Evolutionary conservation across 2,888 invertebrate species (phyloP).

Genomic region (Drosophila flavopinicola): DNA sequence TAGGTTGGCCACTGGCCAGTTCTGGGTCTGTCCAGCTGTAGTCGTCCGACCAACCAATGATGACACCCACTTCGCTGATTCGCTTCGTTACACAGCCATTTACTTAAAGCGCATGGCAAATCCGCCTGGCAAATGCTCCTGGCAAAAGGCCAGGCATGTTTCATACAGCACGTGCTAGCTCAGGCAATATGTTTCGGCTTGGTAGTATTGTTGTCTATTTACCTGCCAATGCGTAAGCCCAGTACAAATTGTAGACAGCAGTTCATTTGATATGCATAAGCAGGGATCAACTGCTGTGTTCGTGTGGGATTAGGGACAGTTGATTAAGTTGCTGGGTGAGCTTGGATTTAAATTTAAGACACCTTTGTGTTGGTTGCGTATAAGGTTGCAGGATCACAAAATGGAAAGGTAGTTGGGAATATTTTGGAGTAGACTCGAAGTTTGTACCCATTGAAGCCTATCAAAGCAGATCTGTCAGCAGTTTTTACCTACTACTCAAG

Average conservation of each 20-base stretch:
- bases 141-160: background rate
- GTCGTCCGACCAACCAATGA: background rate
- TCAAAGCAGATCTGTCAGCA: background rate
- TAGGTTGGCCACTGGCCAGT: slow-evolving; percentile 6
- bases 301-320: background rate
- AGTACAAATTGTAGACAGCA: background rate
- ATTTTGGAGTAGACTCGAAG: background rate
- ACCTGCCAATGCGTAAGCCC: background rate
- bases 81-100: slow-evolving; percentile 5
- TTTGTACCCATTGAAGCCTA: background rate
- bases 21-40: slow-evolving; percentile 12
- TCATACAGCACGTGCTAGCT: background rate
- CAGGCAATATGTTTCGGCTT: background rate
- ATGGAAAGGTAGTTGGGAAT: background rate
- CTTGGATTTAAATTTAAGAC: background rate
- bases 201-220: background rate
- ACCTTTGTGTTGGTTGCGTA: background rate
- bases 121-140: background rate
- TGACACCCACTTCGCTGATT: background rate
- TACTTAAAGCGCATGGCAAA: background rate
- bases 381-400: background rate
- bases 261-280: slow-evolving; percentile 7
- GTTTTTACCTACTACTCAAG: background rate
- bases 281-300: slow-evolving; percentile 7
- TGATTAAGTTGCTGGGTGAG: slow-evolving; percentile 1